A percentile compares a stretch with the other conserved stretches of the same genome.
Conservation (phyloP, 2,888 invertebrate species). For the Drosophila limbata region DNA sequence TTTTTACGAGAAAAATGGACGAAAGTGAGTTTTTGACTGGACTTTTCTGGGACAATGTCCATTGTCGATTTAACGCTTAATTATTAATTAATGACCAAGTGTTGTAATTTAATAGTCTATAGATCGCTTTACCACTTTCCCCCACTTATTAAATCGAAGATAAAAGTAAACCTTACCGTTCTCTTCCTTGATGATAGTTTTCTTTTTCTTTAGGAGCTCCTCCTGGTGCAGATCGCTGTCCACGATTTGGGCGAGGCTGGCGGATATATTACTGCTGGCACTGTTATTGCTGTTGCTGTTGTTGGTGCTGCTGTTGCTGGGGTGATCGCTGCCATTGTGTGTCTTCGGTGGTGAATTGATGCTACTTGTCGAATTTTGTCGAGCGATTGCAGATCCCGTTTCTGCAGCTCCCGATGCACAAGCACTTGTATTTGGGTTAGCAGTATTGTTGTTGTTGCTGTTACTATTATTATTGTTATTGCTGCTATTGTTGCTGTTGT, state of each 20-base stretch:
- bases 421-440: constrained; percentile 5
- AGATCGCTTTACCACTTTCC: no score
- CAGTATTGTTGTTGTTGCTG: constrained; percentile 16
- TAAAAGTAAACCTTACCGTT: constrained; percentile 59
- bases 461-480: constrained; percentile 13
- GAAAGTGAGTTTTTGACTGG: no score
- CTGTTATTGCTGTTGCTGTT: constrained; percentile 54
- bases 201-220: constrained; percentile 59
- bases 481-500: constrained; percentile 12
- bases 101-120: no score
- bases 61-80: no score
- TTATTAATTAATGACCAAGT: no score
- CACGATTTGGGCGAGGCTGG: constrained; percentile 44
- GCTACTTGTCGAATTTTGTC: constrained; percentile 50
- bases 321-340: constrained; percentile 47
- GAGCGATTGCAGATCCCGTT: background rate
- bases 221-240: constrained; percentile 64
- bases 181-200: constrained; percentile 67
- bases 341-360: constrained; percentile 49
- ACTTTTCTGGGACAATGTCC: no score
- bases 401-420: constrained; percentile 1
- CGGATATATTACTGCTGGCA: constrained; percentile 59
- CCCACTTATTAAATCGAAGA: no score
- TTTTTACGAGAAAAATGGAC: no score
- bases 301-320: constrained; percentile 62